Evolutionary conservation across 1,140 invertebrate species (phyloP), one percentile per base, ranked within the genome.

Genomic region (Heliconius hermathena): DNA sequence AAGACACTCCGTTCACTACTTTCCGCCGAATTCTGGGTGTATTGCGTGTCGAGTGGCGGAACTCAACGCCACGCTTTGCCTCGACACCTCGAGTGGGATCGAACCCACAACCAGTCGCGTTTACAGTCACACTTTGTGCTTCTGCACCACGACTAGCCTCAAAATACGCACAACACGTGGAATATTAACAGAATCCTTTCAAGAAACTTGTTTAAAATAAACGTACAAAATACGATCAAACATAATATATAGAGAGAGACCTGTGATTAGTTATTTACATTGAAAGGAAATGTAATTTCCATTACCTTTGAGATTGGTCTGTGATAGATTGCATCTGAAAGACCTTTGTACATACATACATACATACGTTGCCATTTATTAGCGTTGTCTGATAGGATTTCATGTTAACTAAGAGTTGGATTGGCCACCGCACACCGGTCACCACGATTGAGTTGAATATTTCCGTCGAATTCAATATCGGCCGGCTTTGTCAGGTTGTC

Each of bases 381-480:
- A 8, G 13, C 18, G 73, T 26, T 54, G n/a, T 74, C 29, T 74
- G 29, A 57, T 74, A 36, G 29, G 9, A 73, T 38, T 60, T 57
- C 20, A 74, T 36, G 36, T 57, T 18, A 57, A 36, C 73, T 60
- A 38, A n/a, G 18, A 74, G 60, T 36, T 11, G 26, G 33, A 74
- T 60, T 20, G 22, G 18, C 16, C 52, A 36, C 22, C 52, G 29
- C 73, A 57, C 52, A 74, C 46, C 22, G 33, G n/a, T 57, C 49
- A 22, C 13, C 46, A 72, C 33, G 0, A 72, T n/a, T 38, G 13
- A 33, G 29, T 74, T 36, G 22, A 33, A 54, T 74, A 74, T 74
- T 74, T 74, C 73, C n/a, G 54, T 29, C 16, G 52, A 74, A 33
- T 26, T 41, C 71, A 46, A 74, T 36, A 36, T 66, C 13, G 60